phyloP scores from a whole-genome alignment of 2,888 invertebrate species.

The Baccha elongata region DNA sequence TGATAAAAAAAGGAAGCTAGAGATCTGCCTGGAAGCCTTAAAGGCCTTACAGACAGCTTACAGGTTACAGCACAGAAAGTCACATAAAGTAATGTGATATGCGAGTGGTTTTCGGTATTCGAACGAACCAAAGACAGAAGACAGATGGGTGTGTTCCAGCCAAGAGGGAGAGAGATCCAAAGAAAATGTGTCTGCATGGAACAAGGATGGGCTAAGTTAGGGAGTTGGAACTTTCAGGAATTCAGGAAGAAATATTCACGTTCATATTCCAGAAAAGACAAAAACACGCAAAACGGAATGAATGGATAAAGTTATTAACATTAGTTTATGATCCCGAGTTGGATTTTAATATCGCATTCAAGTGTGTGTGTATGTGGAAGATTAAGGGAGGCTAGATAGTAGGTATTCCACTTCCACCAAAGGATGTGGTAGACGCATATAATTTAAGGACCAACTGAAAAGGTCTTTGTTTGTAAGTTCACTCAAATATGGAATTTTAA shows the following conservation, averaged over 20 bases:
- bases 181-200: constrained; percentile 16
- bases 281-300: constrained; percentile 13
- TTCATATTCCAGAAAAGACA: neutral
- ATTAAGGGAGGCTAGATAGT: neutral
- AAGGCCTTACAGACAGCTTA: constrained; percentile 12
- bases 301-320: constrained; percentile 71
- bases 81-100: constrained; percentile 46
- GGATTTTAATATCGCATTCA: constrained; percentile 58
- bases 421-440: constrained; percentile 19
- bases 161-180: neutral
- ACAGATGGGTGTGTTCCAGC: constrained; percentile 39
- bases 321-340: constrained; percentile 66
- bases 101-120: constrained; percentile 46
- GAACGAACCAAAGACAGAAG: neutral
- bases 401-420: neutral
- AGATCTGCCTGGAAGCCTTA: constrained; percentile 7
- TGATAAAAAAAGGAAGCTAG: constrained; percentile 43
- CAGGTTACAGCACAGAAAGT: constrained; percentile 25
- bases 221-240: constrained; percentile 25
- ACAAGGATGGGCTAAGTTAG: neutral
- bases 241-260: constrained; percentile 39
- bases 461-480: constrained; percentile 28
- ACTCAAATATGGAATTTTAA: constrained; percentile 60
- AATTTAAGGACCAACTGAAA: constrained; percentile 5
- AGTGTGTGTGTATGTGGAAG: neutral